Conservation (phyloP, 2,113 vertebrate genomes). For the Pardalotus punctatus region DNA sequence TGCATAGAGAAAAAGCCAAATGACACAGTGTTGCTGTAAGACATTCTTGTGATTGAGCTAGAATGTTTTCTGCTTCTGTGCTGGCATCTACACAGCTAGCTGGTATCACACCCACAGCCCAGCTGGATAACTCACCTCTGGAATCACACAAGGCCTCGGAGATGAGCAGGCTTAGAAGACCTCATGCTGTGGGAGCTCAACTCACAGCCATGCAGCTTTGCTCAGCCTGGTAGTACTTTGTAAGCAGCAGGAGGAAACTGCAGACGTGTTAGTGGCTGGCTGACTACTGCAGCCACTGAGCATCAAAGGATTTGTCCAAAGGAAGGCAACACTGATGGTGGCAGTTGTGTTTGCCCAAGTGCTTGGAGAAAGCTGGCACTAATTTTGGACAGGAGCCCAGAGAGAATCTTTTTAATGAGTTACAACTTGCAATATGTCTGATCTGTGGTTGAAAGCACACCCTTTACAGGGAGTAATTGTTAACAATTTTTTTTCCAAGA, state of each 20-base stretch:
- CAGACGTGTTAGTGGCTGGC: not conserved
- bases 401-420: conserved; percentile 24
- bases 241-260: not conserved
- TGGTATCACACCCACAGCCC: not conserved
- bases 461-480: conserved; percentile 1
- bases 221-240: not conserved
- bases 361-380: not conserved
- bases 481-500: not conserved
- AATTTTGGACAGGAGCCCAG: conserved; percentile 2
- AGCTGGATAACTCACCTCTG: not conserved
- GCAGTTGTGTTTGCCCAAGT: conserved; percentile 21
- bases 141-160: not conserved
- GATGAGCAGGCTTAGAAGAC: not conserved
- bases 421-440: conserved; percentile 14
- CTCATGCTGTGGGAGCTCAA: not conserved
- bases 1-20: not conserved
- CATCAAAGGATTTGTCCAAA: not conserved
- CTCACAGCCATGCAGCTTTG: accelerated
- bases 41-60: not conserved
- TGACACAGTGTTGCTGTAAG: not conserved
- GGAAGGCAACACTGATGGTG: not conserved
- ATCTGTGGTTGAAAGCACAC: conserved; percentile 15
- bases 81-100: not conserved
- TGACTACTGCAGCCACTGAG: not conserved
- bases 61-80: not conserved